Evolutionary conservation across 2,113 vertebrate genomes (phyloP), one percentile per base, ranked within the genome.

Genomic region (Glareola pratincola): DNA sequence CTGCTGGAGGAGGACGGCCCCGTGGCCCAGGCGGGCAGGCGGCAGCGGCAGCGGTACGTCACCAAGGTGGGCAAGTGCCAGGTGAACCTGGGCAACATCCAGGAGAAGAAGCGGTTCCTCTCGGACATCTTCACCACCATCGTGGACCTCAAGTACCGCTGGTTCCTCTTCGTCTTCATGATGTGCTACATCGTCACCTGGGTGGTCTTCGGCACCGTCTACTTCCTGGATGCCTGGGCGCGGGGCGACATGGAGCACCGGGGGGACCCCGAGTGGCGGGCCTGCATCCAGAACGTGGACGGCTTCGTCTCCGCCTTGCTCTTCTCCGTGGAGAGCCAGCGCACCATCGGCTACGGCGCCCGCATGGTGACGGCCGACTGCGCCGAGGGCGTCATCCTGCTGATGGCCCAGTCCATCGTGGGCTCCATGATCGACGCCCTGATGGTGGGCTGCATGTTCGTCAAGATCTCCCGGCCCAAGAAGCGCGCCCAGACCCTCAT

Each of bases 371-470:
- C 98, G 0, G 98, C 98, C 34, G 96, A 98, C 89, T 99, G 98
- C 9, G 53, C 97, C 0, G 98, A 98, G 82, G 98, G 98, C 0
- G 95, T 98, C 37, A 90, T 98, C 39, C 78, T 99, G 84, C 95
- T 99, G 53, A 99, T 99, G 96, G 95, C 95, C 0, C 98, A 99
- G 96, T 99, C 98, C 92, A 98, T 99, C 51, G 87, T 98, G 0
- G 98, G 98, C 7, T 99, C 98, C 89, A 98, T 99, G 85, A 99
- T 99, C 2, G 98, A 99, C 0, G 98, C 98, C 16, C 98, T 99
- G 45, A 98, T 99, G 98, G 98, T 99, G 26, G 98, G 98, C 23
- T 99, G 98, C 96, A 99, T 99, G 98, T 99, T 99, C 4, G 98
- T 99, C 12, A 99, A 99, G 97, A 99, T 99, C 97, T 99, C 98